phyloP scores from a whole-genome alignment of 2,888 invertebrate genomes.

The Micoletzkya japonica region DNA sequence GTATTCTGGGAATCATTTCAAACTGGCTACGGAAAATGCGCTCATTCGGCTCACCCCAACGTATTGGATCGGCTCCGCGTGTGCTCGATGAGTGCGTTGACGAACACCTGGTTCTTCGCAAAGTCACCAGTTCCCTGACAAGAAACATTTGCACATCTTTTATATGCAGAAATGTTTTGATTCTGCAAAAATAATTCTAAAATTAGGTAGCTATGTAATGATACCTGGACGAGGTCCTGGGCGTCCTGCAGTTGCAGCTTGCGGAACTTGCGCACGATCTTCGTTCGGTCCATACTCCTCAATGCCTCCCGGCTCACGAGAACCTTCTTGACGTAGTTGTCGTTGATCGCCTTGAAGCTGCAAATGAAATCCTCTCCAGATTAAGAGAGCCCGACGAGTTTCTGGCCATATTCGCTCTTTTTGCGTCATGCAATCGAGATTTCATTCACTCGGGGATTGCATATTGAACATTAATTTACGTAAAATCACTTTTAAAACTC shows the following conservation, averaged over 20 bases:
- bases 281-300: constrained; percentile 52
- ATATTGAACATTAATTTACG: not conserved
- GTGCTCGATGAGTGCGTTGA: constrained; percentile 44
- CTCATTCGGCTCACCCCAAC: constrained; percentile 28
- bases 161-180: no score
- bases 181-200: not conserved
- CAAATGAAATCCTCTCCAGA: constrained; percentile 18
- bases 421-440: no score
- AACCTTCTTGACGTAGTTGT: constrained; percentile 43
- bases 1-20: not conserved
- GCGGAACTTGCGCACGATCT: constrained; percentile 51
- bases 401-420: not conserved
- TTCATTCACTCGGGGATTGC: no score
- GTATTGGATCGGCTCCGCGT: constrained; percentile 44
- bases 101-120: constrained; percentile 44
- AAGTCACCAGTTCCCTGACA: constrained; percentile 40
- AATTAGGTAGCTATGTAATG: not conserved
- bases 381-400: no score
- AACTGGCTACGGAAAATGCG: not conserved
- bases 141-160: no score
- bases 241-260: constrained; percentile 42
- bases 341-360: constrained; percentile 44
- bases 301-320: constrained; percentile 49
- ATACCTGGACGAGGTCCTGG: constrained; percentile 35
- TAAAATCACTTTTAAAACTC: not conserved